These are phyloP conservation scores for Rhegmatorhina hoffmannsi DNA, from an alignment of 2,113 vertebrate species.

Conservation along the genomic window DNA sequence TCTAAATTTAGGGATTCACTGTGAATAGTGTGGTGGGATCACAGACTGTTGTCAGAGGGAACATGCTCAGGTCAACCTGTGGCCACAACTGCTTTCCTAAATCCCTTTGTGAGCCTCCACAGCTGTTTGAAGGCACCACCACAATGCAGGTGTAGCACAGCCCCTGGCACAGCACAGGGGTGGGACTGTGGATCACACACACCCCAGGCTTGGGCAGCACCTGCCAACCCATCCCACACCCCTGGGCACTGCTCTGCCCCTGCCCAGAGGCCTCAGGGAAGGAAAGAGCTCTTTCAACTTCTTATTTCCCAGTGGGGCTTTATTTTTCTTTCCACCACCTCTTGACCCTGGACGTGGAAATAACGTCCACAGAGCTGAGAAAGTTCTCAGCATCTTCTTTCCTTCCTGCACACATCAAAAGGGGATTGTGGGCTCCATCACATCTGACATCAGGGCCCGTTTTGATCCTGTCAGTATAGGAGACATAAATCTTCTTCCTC, in stretches of 20 bases:
- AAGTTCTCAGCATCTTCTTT: conserved; percentile 75
- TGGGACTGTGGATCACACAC: background rate
- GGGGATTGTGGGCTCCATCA: conserved; percentile 22
- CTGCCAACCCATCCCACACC: background rate
- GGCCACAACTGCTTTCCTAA: background rate
- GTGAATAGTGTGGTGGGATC: background rate
- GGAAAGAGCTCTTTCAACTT: conserved; percentile 61
- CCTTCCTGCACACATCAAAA: conserved; percentile 72
- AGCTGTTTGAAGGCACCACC: background rate
- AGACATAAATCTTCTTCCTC: conserved; percentile 52
- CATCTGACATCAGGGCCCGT: background rate
- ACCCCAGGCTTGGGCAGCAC: background rate
- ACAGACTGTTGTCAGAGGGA: background rate
- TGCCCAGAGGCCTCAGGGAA: background rate
- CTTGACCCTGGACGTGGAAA: conserved; percentile 67
- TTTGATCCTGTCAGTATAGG: conserved; percentile 60
- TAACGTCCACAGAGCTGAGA: conserved; percentile 59
- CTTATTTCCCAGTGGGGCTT: conserved; percentile 23
- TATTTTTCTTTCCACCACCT: conserved; percentile 67
- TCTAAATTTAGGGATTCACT: conserved; percentile 57
- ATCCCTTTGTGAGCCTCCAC: background rate
- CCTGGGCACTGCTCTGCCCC: background rate
- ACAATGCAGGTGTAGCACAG: accelerated
- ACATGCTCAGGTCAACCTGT: background rate
- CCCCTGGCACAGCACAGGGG: background rate